phyloP scores from a whole-genome alignment of 1,140 invertebrate species.

The Dinoponera quadriceps region DNA sequence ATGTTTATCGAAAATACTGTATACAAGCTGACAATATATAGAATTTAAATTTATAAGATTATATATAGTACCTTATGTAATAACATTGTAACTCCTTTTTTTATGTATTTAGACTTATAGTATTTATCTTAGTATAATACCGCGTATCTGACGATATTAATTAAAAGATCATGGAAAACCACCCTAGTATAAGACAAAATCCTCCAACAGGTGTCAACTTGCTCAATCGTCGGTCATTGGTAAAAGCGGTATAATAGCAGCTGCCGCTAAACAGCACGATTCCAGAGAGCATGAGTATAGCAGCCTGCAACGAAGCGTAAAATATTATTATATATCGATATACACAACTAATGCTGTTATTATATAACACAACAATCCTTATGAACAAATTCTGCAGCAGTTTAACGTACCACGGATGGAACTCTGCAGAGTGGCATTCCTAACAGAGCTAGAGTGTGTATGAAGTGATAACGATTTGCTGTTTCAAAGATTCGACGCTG shows the following conservation, averaged over 20 bases:
- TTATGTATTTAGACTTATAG: too few species aligned
- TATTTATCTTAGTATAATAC: too few species aligned
- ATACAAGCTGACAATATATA: too few species aligned
- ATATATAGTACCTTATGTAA: too few species aligned
- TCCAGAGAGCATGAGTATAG: slow-evolving; percentile 91
- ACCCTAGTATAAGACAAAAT: slow-evolving; percentile 93
- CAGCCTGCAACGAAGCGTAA: slow-evolving; percentile 87
- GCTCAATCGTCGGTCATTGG: slow-evolving; percentile 90
- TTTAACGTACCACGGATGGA: slow-evolving; percentile 90
- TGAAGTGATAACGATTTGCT: slow-evolving; percentile 95
- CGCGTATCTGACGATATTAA: background rate
- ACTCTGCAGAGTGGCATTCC: slow-evolving; percentile 90
- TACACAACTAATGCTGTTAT: slow-evolving; percentile 78
- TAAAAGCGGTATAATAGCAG: slow-evolving; percentile 95
- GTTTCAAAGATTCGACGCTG: slow-evolving; percentile 92
- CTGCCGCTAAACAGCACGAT: slow-evolving; percentile 94
- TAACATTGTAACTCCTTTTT: too few species aligned
- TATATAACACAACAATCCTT: slow-evolving; percentile 22
- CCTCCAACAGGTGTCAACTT: slow-evolving; percentile 94
- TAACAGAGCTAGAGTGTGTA: slow-evolving; percentile 93
- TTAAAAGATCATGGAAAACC: slow-evolving; percentile 90
- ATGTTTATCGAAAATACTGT: too few species aligned
- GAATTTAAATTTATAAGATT: too few species aligned
- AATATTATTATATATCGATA: too few species aligned
- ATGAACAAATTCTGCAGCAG: background rate